Evolutionary conservation across 1,140 invertebrate species (phyloP), one percentile per base, ranked within the genome.

Genomic region (Hestina assimilis): DNA sequence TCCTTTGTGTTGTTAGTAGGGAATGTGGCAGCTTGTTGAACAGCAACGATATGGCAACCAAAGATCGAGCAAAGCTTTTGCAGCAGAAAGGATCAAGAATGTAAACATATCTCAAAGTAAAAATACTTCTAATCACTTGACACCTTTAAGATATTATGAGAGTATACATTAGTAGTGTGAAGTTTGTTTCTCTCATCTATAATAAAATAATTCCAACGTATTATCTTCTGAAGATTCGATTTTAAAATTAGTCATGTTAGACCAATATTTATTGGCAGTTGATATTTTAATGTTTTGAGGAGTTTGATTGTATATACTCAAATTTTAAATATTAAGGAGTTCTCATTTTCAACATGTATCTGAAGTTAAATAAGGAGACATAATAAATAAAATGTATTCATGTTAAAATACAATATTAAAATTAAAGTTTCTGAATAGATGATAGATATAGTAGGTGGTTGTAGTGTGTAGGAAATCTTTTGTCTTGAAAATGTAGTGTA

Each of bases 1-100:
- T 99, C 89, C 90, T 99, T 38, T 99, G 97, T 90, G 97, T 99
- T 50, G 98, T 99, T 1, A 99, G 97, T 77, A 93, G 98, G 76
- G 97, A 99, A 88, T 98, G 96, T 89, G 94, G 93, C 59, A 91
- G 91, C 50, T 92, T 92, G 69, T 90, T 92, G 61, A 91, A 91
- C 76, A 93, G 92, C 56, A 94, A 93, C 78, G 95, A 95, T 85
- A 92, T 94, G 50, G 95, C 96, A 79, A 93, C 95, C 15, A 95
- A 94, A 38, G 95, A 96, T 87, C 92, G 95, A 79, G 97, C 96
- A 41, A 98, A 98, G 92, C 96, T 98, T 66, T 89, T 96, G 74
- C 94, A 96, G 83, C 95, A 96, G 87, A 96, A 96, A 89, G 95
- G 95, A 66, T 96, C 95, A 72, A 91, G 95, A 73, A 97, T 97